Conservation (phyloP, 2,113 vertebrate species). For the Onychorhynchus coronatus region DNA sequence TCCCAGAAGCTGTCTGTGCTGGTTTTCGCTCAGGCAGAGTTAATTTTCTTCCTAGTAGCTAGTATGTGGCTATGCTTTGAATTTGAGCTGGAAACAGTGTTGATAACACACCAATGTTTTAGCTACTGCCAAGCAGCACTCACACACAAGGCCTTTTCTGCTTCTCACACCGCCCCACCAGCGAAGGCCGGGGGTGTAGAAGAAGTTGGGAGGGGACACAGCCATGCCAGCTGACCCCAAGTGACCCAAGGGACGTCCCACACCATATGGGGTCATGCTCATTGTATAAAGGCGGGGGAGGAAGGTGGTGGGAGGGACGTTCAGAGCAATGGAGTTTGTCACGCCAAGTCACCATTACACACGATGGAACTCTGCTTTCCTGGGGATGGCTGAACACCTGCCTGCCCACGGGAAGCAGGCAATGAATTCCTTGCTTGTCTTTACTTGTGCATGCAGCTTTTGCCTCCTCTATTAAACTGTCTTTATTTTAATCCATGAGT, state of each 20-base stretch:
- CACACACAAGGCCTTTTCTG: not conserved
- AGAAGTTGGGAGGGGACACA: not conserved
- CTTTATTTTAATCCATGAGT: not conserved
- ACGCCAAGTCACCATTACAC: not conserved
- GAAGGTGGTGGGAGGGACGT: not conserved
- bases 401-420: not conserved
- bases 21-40: not conserved
- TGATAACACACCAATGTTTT: not conserved
- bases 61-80: not conserved
- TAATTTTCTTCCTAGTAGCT: not conserved
- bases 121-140: not conserved
- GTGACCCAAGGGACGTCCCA: not conserved
- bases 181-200: rapidly evolving
- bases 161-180: rapidly evolving
- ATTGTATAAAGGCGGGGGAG: not conserved
- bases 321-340: no score
- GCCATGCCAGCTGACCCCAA: not conserved
- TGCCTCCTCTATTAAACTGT: rapidly evolving
- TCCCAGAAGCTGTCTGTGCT: not conserved
- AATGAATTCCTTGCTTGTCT: not conserved
- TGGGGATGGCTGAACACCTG: not conserved
- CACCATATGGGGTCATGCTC: not conserved
- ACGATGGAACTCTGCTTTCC: not conserved
- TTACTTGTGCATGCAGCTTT: not conserved
- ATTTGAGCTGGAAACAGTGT: not conserved